Evolutionary conservation across 30 jellyfish, hydroid and myxozoan genomes (phyloP).

Genomic region (Aurelia aurita): DNA sequence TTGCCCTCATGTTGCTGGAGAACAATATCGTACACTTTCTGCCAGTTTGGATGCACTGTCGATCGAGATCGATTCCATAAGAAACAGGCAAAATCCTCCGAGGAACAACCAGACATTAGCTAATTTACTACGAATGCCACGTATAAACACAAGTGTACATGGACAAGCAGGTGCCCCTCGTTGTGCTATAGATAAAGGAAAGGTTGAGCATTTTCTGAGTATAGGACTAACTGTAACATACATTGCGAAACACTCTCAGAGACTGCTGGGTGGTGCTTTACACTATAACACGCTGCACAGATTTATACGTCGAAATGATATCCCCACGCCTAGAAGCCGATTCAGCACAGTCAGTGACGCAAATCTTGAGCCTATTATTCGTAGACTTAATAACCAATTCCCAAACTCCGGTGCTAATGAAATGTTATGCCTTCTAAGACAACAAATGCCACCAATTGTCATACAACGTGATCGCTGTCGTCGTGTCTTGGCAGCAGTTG

Average conservation of each 20-base stretch:
- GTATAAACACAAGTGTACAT: too few relatives aligned
- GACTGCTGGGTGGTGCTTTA: conserved; percentile 17
- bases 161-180: too few relatives aligned
- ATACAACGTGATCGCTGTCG: conserved; percentile 39
- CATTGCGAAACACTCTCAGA: conserved; percentile 17
- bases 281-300: conserved; percentile 25
- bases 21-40: too few relatives aligned
- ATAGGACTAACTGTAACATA: neutral
- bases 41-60: too few relatives aligned
- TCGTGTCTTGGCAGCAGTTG: conserved; percentile 12
- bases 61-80: too few relatives aligned
- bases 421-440: neutral
- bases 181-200: too few relatives aligned
- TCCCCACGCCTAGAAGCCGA: neutral
- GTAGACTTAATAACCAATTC: conserved; percentile 11
- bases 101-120: too few relatives aligned
- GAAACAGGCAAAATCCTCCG: too few relatives aligned
- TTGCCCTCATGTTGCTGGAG: too few relatives aligned
- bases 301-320: neutral
- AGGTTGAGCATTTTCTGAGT: neutral
- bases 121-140: too few relatives aligned
- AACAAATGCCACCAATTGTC: neutral
- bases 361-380: neutral
- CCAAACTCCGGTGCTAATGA: conserved; percentile 52
- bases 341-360: neutral